Evolutionary conservation across 2,113 vertebrate species (phyloP), one percentile per base, ranked within the genome.

Genomic region (Grantiella picta): DNA sequence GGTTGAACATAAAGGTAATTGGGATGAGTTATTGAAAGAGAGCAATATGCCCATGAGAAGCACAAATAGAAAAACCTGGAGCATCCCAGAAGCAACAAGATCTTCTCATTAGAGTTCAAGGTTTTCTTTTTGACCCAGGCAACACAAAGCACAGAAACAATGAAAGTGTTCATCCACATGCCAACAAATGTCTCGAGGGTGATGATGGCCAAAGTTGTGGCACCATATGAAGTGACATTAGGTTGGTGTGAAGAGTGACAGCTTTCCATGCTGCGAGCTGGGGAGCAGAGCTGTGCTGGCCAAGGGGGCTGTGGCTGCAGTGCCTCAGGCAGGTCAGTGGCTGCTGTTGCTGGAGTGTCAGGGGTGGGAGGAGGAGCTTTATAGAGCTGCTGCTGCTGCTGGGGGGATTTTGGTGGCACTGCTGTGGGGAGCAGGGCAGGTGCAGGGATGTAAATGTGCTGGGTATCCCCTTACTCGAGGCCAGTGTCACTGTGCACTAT

Each of bases 371-470:
- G 16, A 15, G 81, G 35, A 68, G 78, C 42, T 95, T 92, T 92
- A 87, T 69, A 84, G 82, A 76, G 72, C 24, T 49, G 57, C 0
- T 21, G 70, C 22, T 38, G 1, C 38, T 38, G 38, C 38, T 38
- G 38, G 38, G 29, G 44, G 21, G 35, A 28, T 38, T 68, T 56
- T 38, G 45, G 36, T 73, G 69, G 3, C 5, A 5, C 18, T 61
- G 15, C 25, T 38, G 0, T 70, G 50, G 24, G 33, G 47, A 69
- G 69, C 52, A 69, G 78, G 28, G 56, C 78, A 94, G 85, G 65
- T 93, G 92, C 65, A 79, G 53, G 79, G 31, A 96, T 93, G 92
- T 59, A 95, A 95, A 95, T 95, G 65, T 50, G 52, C 47, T 40
- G 68, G 53, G 24, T 94, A 50, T 96, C 73, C 28, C 21, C 83